Base-by-base conservation (phyloP, 2,113 vertebrate species). In the Elephantulus edwardii region DNA sequence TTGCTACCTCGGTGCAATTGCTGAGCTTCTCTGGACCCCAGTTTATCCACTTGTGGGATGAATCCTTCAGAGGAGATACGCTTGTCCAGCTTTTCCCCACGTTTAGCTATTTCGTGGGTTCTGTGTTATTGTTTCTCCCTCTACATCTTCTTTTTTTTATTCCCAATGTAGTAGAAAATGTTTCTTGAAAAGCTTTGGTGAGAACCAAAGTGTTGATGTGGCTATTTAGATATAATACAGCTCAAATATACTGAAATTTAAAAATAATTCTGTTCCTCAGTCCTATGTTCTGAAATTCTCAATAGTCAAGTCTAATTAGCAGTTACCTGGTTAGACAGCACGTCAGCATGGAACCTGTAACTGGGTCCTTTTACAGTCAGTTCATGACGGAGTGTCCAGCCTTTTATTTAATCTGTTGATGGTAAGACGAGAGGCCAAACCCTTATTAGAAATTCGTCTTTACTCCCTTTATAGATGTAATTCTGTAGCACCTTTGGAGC, bases 21-120 rank as follows among this genome's bases (percentile, higher is more conserved):
- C 38, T 28, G 30, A 26, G 12, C 64, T 35, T 86, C 54, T n/a
- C 40, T 50, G 50, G 40, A 33, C 50, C 68, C 92, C 40, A 48
- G 11, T 89, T 93, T 71, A 74, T 50, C 81, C 42, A 91, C 75
- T 77, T 89, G 66, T 87, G 94, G 88, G 92, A 87, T 50, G 40
- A 95, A 24, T 84, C 81, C 56, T 54, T 71, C 82, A 54, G n/a
- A 85, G 33, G 70, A 93, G 17, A 88, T 72, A 50, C 30, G 44
- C 42, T 91, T 17, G n/a, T 62, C 64, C 84, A 52, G 28, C 2
- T 88, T 82, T 74, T 89, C 90, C 35, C 62, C 72, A 94, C 79
- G 26, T 90, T 50, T 85, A 22, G 60, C 54, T 76, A 46, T 75
- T 85, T 88, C 60, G 74, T 66, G 79, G 88, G 48, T 87, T 68